Percentiles rank a stretch among this genome's conserved stretches.
These are phyloP conservation scores for Solen grandis DNA, from an alignment of 1,140 invertebrate genomes.

Conservation along the genomic window DNA sequence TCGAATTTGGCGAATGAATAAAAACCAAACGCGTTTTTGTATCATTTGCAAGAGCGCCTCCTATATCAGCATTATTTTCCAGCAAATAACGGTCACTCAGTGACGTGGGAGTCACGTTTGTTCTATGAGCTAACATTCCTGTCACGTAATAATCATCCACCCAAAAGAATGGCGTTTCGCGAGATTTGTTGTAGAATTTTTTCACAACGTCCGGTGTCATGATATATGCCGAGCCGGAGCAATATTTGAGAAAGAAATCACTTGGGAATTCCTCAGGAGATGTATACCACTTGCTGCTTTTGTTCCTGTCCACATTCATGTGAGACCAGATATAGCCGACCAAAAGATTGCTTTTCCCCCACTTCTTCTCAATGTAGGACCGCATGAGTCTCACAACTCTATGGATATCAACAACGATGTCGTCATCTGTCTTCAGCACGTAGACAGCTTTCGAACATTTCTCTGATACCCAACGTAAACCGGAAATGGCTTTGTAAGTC, in stretches of 20 bases:
- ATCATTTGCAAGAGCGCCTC: conserved; percentile 25
- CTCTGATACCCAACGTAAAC: conserved; percentile 87
- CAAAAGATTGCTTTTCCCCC: conserved; percentile 34
- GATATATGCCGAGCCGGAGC: conserved; percentile 77
- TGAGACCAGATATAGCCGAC: conserved; percentile 59
- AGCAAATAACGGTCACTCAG: conserved; percentile 49
- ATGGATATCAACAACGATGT: conserved; percentile 82
- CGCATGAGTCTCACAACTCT: conserved; percentile 29
- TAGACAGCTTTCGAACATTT: conserved; percentile 85
- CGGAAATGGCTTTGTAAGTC: conserved; percentile 87
- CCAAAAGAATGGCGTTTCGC: conserved; percentile 70
- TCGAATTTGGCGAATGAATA: conserved; percentile 46
- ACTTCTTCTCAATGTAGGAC: conserved; percentile 23
- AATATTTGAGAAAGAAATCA: conserved; percentile 76
- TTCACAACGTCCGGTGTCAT: conserved; percentile 74
- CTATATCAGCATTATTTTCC: conserved; percentile 30
- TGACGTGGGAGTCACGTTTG: conserved; percentile 32
- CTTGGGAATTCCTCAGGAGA: conserved; percentile 71
- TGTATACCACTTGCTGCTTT: conserved; percentile 78
- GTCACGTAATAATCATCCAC: conserved; percentile 78
- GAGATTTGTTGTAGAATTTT: conserved; percentile 66
- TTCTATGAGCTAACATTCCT: conserved; percentile 46
- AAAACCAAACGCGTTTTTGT: conserved; percentile 49
- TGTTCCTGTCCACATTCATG: conserved; percentile 66
- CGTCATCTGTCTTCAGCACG: conserved; percentile 94